phyloP scores from a whole-genome alignment of 2,113 vertebrate species.

The Rhombomys opimus region DNA sequence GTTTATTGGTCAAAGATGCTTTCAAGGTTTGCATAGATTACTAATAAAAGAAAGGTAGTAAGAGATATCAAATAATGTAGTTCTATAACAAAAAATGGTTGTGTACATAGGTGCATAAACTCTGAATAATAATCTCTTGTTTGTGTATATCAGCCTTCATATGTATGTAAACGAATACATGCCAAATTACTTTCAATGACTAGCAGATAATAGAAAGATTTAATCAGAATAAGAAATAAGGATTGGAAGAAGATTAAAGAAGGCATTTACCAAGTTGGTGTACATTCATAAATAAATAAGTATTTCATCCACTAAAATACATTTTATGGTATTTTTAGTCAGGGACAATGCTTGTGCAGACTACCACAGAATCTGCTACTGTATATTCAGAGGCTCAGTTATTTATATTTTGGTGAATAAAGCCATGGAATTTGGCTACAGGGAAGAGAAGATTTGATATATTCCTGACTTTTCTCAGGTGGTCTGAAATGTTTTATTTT shows the following conservation, averaged over 20 bases:
- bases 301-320: background rate
- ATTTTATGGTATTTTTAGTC: background rate
- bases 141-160: background rate
- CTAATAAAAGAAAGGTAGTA: background rate
- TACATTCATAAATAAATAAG: slow-evolving; percentile 34
- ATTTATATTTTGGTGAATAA: background rate
- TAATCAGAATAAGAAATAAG: background rate
- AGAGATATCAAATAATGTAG: background rate
- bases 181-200: background rate
- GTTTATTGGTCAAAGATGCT: background rate
- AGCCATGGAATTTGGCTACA: background rate
- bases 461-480: background rate
- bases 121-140: background rate
- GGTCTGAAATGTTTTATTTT: background rate
- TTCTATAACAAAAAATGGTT: background rate
- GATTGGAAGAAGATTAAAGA: background rate
- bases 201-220: background rate
- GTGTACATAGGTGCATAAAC: background rate
- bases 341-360: background rate
- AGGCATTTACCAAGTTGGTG: background rate
- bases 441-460: background rate
- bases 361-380: background rate
- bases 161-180: background rate
- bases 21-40: background rate
- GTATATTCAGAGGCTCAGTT: background rate